Base-by-base conservation (phyloP, 2,888 invertebrate species). In the Stramonita haemastoma region DNA sequence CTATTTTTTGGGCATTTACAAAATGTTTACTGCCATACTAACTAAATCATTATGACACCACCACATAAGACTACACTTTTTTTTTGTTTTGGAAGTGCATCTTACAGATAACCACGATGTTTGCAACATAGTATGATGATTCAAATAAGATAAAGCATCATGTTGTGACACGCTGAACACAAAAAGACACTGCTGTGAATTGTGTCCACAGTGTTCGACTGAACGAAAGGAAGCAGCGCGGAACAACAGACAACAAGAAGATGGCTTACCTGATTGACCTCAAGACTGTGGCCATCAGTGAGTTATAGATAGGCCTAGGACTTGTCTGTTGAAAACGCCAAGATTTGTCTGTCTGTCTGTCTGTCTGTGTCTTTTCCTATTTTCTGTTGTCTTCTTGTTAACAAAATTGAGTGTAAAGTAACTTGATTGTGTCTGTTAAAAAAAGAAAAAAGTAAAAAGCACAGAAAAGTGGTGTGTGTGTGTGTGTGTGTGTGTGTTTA, bases 241-340 rank as follows among this genome's bases (percentile, higher is more conserved):
- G 95, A 86, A 93, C 96, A 89, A 94, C 96, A 79, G 98, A 98
- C 85, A 98, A 98, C 95, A 99, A 99, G 95, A 98, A 98, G 94
- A 97, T 99, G 90, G 99, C 99, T 0, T 99, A 99, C 95, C 96
- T 99, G 8, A 97, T 99, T 90, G 99, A 99, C 96, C 97, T 98
- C 92, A 98, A 99, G 96, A 99, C 99, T 0, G 98, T 99, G 87
- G 98, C 98, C 86, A 97, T 99, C 1, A 97, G 98, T 91, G 97
- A 98, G 94, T 66, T 56, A 32, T 81, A 13, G 15, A 46, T 22
- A n/a, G n/a, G n/a, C n/a, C 19, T 34, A 2, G 13, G 15, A 79
- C 32, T 11, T 79, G n/a, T 79, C 46, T 46, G 46, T 46, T 46
- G 46, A 46, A 46, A 46, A 46, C 8, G 77, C n/a, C 77, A n/a